Evolutionary conservation across 2,113 vertebrate genomes (phyloP).

Genomic region (Martes martes): DNA sequence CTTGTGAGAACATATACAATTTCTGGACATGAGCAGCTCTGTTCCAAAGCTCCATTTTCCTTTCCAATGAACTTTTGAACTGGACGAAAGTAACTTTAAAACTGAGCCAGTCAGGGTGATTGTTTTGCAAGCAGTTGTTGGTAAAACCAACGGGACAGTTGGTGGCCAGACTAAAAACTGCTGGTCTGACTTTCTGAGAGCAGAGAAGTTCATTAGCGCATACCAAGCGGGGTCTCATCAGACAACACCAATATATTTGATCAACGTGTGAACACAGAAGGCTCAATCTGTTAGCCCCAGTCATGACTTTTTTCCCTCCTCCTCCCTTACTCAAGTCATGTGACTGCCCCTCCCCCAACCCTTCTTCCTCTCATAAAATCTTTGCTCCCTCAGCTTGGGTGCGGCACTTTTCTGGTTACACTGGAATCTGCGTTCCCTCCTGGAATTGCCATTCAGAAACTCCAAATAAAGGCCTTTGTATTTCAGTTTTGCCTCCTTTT

Average conservation of each 20-base stretch:
- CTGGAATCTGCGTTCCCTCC: neutral
- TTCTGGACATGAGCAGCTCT: neutral
- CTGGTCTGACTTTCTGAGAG: neutral
- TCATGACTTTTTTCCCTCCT: neutral
- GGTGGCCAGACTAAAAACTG: neutral
- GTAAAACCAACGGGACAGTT: neutral
- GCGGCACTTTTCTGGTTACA: neutral
- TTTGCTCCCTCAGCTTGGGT: neutral
- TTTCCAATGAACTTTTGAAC: neutral
- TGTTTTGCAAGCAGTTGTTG: neutral
- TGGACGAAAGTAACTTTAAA: neutral
- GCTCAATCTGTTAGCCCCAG: neutral
- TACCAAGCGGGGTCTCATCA: neutral
- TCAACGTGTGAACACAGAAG: neutral
- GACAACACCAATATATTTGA: neutral
- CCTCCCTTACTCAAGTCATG: neutral
- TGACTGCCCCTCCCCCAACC: neutral
- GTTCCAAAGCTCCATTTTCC: neutral
- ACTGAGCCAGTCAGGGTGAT: neutral
- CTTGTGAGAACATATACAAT: neutral
- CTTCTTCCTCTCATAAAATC: neutral
- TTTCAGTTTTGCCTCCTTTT: neutral
- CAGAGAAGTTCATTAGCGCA: neutral
- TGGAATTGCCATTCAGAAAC: neutral
- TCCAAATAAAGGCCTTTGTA: neutral